Evolutionary conservation across 2,888 invertebrate genomes (phyloP), one percentile per base, ranked within the genome.

Genomic region (Eulithis testata): DNA sequence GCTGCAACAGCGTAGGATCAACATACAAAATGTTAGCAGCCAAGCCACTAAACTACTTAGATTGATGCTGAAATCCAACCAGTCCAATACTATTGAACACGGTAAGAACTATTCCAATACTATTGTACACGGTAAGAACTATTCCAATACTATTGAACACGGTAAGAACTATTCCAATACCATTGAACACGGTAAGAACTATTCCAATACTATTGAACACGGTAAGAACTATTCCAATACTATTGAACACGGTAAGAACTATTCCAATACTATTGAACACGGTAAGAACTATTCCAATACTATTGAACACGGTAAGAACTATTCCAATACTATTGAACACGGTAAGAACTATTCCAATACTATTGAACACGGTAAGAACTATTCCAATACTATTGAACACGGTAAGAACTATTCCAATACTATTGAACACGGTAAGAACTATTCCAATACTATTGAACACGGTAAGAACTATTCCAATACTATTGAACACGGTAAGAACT

Each of bases 1-100:
- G 72, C 72, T 93, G 1, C 93, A 92, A 59, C 87, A 88, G n/a
- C 85, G 87, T 2, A 86, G 89, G 1, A 86, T 90, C 49, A 89
- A 87, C 71, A 86, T 84, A 11, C 87, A 87, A 70, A 88, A 76
- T n/a, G 91, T 92, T 1, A 91, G 90, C 82, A 91, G 91, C 56
- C 90, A 93, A 53, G 87, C 90, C 0, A 93, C 92, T 0, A 89
- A 88, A 58, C 76, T 93, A 1, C 72, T 93, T 8, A 84, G 93
- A 0, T 76, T 93, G 0, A 93, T 93, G 91, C 76, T 93, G 21
- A 91, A 90, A 66, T 88, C 90, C 0, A 93, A 91, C 64, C 91
- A 90, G 69, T 75, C 85, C 11, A 91, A 92, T 62, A 93, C 92
- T 2, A 83, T 90, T 3, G 90, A 90, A 61, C 92, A 92, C 47